Percentiles rank a stretch among this genome's conserved stretches.
Conservation (phyloP, 37 sponge, comb jelly and placozoan species). For the Agelas oroides region DNA sequence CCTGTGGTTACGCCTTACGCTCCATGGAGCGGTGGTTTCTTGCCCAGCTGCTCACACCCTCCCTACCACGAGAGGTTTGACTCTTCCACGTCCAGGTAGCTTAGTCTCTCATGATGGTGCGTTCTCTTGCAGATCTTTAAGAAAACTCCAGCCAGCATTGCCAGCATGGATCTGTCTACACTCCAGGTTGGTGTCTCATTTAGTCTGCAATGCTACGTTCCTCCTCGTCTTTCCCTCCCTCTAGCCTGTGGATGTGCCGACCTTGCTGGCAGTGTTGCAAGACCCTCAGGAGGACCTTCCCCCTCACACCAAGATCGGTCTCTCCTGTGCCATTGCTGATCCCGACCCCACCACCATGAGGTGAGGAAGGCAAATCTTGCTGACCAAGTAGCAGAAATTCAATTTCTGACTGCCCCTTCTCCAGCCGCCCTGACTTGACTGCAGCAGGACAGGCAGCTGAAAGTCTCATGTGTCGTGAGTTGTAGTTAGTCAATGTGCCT, state of each 20-base stretch:
- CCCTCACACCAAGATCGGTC: slow-evolving; percentile 30
- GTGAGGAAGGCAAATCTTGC: too few relatives aligned
- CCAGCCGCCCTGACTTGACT: slow-evolving; percentile 37
- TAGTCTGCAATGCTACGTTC: too few relatives aligned
- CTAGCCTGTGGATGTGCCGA: slow-evolving; percentile 22
- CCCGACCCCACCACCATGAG: slow-evolving; percentile 38
- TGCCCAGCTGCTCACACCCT: slow-evolving; percentile 57
- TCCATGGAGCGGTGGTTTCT: slow-evolving; percentile 61
- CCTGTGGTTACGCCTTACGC: slow-evolving; percentile 43
- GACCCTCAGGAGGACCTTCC: slow-evolving; percentile 31
- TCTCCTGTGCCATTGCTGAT: slow-evolving; percentile 59
- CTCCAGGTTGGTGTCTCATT: slow-evolving; percentile 26
- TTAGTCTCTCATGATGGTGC: too few relatives aligned
- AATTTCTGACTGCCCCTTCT: too few relatives aligned
- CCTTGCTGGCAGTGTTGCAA: slow-evolving; percentile 29
- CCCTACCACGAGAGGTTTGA: slow-evolving; percentile 56
- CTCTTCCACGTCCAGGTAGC: too few relatives aligned
- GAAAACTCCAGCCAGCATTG: slow-evolving; percentile 66
- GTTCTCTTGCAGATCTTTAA: slow-evolving; percentile 46
- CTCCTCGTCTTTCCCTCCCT: not conserved
- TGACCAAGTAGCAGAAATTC: too few relatives aligned
- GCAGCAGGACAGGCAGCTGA: slow-evolving; percentile 39
- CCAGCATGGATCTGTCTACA: slow-evolving; percentile 41
- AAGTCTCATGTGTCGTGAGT: too few relatives aligned
- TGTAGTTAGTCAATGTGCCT: too few relatives aligned